These are phyloP conservation scores for Cosmia trapezina DNA, from an alignment of 2,888 invertebrate genomes.

Conservation along the genomic window DNA sequence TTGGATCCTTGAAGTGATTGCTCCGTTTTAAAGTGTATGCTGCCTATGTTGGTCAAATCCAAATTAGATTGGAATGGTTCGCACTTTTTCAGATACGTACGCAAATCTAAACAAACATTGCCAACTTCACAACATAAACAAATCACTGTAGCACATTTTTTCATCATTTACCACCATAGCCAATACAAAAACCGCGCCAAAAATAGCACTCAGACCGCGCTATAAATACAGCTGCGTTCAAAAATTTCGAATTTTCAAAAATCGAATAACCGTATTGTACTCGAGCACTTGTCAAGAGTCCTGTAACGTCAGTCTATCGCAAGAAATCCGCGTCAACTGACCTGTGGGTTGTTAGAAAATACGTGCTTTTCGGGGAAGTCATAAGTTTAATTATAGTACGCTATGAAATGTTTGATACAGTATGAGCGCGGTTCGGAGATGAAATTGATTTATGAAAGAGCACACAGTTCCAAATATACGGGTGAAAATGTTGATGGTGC, in stretches of 20 bases:
- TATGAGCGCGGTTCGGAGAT: constrained; percentile 66
- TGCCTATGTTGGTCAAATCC: neutral
- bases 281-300: constrained; percentile 82
- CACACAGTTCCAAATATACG: constrained; percentile 38
- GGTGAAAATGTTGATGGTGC: constrained; percentile 36
- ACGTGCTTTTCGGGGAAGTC: constrained; percentile 82
- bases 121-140: constrained; percentile 49
- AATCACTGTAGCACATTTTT: constrained; percentile 49
- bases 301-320: constrained; percentile 81
- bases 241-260: constrained; percentile 45
- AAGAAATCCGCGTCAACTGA: constrained; percentile 81
- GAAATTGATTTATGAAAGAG: constrained; percentile 56
- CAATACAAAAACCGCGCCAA: constrained; percentile 42
- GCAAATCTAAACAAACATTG: constrained; percentile 26
- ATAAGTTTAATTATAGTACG: constrained; percentile 81
- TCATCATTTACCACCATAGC: constrained; percentile 43
- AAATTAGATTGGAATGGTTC: neutral
- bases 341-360: constrained; percentile 79
- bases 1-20: constrained; percentile 8
- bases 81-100: constrained; percentile 3
- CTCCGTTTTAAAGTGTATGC: neutral
- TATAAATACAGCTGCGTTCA: constrained; percentile 28
- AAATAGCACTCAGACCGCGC: constrained; percentile 33
- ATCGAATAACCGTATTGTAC: constrained; percentile 71
- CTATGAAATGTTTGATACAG: constrained; percentile 72